phyloP scores from a whole-genome alignment of 2,113 vertebrate species.

The Chionodraco myersi region DNA sequence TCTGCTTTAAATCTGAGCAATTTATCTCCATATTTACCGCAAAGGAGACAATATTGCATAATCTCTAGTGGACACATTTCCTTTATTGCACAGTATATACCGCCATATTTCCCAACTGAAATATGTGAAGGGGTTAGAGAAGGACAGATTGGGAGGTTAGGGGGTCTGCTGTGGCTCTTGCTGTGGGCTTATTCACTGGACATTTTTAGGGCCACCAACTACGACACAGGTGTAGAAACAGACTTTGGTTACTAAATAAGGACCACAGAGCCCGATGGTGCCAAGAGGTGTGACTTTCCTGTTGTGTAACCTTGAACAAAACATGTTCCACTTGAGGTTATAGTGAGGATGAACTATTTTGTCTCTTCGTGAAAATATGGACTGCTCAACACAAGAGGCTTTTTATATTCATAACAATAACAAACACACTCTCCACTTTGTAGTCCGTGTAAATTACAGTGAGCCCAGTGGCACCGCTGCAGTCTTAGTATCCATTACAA shows the following conservation, averaged over 20 bases:
- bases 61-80: too few species aligned
- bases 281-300: slow-evolving; percentile 1
- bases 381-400: not conserved
- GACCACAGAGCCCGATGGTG: not conserved
- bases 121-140: not conserved
- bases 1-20: too few species aligned
- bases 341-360: not conserved
- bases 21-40: too few species aligned
- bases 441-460: slow-evolving; percentile 35
- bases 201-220: slow-evolving; percentile 54
- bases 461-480: slow-evolving; percentile 6
- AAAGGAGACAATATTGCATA: too few species aligned
- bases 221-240: slow-evolving; percentile 59
- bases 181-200: slow-evolving; percentile 36
- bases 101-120: too few species aligned
- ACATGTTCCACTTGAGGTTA: not conserved
- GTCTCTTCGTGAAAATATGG: not conserved
- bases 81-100: too few species aligned
- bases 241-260: slow-evolving; percentile 33
- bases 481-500: slow-evolving; percentile 48
- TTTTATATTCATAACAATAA: slow-evolving; percentile 29
- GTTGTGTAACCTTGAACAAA: slow-evolving; percentile 44
- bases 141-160: not conserved
- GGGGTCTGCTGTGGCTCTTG: slow-evolving; percentile 22
- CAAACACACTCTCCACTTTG: not conserved